A percentile compares a stretch with the other conserved stretches of the same genome.
Evolutionary conservation across 2,888 invertebrate species (phyloP).

Genomic region (Carpatolechia fugitivella): DNA sequence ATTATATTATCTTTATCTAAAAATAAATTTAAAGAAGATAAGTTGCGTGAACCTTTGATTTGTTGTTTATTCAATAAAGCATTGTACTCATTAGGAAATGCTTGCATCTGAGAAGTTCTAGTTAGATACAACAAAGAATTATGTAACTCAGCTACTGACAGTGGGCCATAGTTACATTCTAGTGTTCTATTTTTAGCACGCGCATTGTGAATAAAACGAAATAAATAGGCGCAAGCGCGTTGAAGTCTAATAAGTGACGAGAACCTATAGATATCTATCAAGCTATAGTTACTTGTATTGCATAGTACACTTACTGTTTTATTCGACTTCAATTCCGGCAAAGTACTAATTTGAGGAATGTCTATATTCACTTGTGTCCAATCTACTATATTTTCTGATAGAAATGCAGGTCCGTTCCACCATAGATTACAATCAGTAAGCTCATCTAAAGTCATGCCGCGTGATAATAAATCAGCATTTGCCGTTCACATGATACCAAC

Average conservation of each 20-base stretch:
- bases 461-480: conserved; percentile 5
- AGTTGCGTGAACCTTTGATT: background rate
- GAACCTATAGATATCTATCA: background rate
- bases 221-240: background rate
- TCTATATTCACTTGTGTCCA: background rate
- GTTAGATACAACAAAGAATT: background rate
- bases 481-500: conserved; percentile 6
- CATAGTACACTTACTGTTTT: background rate
- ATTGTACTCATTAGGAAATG: background rate
- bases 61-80: background rate
- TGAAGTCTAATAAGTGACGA: background rate
- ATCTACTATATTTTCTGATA: background rate
- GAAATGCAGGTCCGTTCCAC: conserved; percentile 6
- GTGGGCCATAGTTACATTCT: background rate
- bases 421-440: background rate
- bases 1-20: background rate
- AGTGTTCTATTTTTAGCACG: background rate
- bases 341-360: background rate
- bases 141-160: background rate
- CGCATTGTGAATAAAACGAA: background rate
- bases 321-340: background rate
- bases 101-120: background rate
- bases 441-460: background rate
- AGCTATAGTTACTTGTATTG: too few species aligned
- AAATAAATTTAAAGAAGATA: background rate